These are phyloP conservation scores for Rhogogaster chlorosoma DNA, from an alignment of 2,888 invertebrate species.

Conservation along the genomic window DNA sequence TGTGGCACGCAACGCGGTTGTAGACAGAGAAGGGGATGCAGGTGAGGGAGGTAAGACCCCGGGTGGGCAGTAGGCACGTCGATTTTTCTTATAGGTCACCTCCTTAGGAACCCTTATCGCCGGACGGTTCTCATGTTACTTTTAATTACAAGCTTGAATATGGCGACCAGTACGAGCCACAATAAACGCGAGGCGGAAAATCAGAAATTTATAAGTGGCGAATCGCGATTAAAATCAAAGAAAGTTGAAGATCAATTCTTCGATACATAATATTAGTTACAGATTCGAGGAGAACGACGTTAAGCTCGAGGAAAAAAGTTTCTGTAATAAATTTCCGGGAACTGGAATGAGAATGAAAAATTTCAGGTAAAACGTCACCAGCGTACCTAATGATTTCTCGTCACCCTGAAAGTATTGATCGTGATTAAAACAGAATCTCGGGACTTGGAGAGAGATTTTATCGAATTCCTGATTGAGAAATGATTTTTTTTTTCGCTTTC, in stretches of 20 bases:
- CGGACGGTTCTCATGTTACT: slow-evolving; percentile 69
- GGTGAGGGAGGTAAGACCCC: slow-evolving; percentile 43
- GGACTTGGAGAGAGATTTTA: neutral
- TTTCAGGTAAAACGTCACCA: neutral
- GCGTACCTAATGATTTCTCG: neutral
- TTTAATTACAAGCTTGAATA: slow-evolving; percentile 72
- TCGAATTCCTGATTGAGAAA: neutral
- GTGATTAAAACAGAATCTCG: neutral
- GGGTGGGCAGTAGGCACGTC: slow-evolving; percentile 64
- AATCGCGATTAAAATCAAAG: slow-evolving; percentile 29
- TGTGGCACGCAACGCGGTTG: slow-evolving; percentile 66
- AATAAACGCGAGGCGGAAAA: slow-evolving; percentile 41
- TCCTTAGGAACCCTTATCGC: slow-evolving; percentile 67
- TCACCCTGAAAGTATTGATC: slow-evolving; percentile 22
- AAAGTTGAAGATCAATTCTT: neutral
- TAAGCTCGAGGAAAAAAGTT: neutral
- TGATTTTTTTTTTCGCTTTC: neutral
- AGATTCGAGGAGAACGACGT: slow-evolving; percentile 21
- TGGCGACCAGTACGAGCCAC: slow-evolving; percentile 49
- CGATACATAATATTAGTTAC: slow-evolving; percentile 41
- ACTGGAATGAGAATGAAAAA: neutral
- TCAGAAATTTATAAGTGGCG: slow-evolving; percentile 48
- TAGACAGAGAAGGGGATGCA: slow-evolving; percentile 43
- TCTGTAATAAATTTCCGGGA: neutral
- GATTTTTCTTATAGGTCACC: slow-evolving; percentile 74